Base-by-base conservation (phyloP, 2,888 invertebrate species). In the Sericinus montela region DNA sequence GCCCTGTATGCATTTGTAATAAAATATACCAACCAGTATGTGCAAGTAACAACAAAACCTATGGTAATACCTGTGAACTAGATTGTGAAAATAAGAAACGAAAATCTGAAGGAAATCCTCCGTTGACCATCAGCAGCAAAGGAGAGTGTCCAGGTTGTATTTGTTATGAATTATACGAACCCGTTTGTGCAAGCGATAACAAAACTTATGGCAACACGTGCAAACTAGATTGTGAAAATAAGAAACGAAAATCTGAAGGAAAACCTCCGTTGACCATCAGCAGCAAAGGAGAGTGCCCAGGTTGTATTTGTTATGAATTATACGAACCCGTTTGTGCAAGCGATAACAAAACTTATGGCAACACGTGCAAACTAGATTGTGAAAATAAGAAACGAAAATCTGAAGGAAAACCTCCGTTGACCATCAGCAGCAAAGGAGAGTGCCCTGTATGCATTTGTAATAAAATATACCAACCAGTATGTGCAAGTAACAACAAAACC, bases 191-290 rank as follows among this genome's bases (percentile, higher is more conserved):
- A 3, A 69, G 55, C 32, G 67, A 72, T 34, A 55, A 55, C 3
- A 62, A 56, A 1, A 72, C 73, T 1, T 74, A 69, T 19, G 11
- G 11, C 23, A 75, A 67, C 45, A 41, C 49, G 28, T 74, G 72
- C 40, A n/a, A 47, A n/a, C 42, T 76, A 0, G 42, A 51, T 0
- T 70, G 73, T 45, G 54, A 63, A 34, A 73, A 65, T 48, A 56
- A 59, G 45, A 59, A 57, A 54, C 56, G 55, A n/a, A 30, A 45
- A 4, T 56, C 55, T 7, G 48, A 62, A 10, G 63, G 56, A 5
- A 29, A 37, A 34, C 28, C 42, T 11, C n/a, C 29, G 38, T 28
- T 56, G 15, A 42, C 8, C 14, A 6, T 52, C 59, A 15, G 59
- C 52, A 34, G 62, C 41, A 45, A 39, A 13, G 58, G 58, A 0